phyloP scores from a whole-genome alignment of 2,888 invertebrate species.

The Ichneumon xanthorius region DNA sequence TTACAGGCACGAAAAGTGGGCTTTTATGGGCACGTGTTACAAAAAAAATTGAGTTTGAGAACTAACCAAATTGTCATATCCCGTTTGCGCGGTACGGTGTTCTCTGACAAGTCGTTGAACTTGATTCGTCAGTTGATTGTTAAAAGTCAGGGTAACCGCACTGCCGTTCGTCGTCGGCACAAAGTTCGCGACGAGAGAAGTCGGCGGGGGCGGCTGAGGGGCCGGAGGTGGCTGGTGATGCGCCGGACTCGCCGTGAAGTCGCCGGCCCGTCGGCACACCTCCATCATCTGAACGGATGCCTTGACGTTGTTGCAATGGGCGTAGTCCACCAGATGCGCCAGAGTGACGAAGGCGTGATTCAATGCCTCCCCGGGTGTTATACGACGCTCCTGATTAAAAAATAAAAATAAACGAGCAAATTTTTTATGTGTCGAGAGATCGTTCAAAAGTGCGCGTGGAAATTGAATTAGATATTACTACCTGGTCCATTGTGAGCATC shows the following conservation, averaged over 20 bases:
- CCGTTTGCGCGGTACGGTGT: slow-evolving; percentile 88
- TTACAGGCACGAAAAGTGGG: too few relatives aligned
- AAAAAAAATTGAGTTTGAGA: background rate
- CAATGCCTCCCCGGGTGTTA: slow-evolving; percentile 97
- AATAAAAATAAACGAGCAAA: slow-evolving; percentile 8
- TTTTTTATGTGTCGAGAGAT: background rate
- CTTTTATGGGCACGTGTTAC: too few relatives aligned
- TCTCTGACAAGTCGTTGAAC: slow-evolving; percentile 90
- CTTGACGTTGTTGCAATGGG: slow-evolving; percentile 98
- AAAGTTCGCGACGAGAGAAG: slow-evolving; percentile 90
- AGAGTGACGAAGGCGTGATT: slow-evolving; percentile 98
- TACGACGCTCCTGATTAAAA: slow-evolving; percentile 91
- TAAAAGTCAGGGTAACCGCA: slow-evolving; percentile 96
- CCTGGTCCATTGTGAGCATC: slow-evolving; percentile 99
- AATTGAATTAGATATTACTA: slow-evolving; percentile 86
- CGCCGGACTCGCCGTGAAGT: slow-evolving; percentile 83
- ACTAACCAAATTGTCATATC: slow-evolving; percentile 90
- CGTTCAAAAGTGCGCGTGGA: slow-evolving; percentile 5
- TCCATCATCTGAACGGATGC: slow-evolving; percentile 99
- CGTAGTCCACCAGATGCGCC: slow-evolving; percentile 97
- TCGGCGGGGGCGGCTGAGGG: slow-evolving; percentile 85
- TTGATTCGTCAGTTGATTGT: slow-evolving; percentile 93
- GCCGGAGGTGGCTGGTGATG: slow-evolving; percentile 87
- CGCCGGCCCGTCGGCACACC: slow-evolving; percentile 87
- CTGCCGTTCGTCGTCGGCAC: slow-evolving; percentile 92